phyloP scores from a whole-genome alignment of 2,113 vertebrate species.

The Boleophthalmus pectinirostris region DNA sequence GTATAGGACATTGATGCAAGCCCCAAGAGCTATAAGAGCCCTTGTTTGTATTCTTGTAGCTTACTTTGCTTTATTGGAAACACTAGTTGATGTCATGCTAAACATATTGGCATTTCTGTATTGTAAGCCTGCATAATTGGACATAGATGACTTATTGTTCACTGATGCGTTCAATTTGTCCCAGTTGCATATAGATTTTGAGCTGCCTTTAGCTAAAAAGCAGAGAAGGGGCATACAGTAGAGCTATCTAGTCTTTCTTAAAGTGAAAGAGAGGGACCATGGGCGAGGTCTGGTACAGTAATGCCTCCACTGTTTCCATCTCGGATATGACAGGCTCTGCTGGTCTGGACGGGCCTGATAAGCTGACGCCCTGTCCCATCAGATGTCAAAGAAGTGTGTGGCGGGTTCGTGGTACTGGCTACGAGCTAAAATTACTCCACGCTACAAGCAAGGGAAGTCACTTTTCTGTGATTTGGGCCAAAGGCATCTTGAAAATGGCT shows the following conservation, averaged over 20 bases:
- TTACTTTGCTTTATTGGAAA: neutral
- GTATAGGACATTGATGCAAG: neutral
- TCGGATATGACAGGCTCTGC: constrained; percentile 82
- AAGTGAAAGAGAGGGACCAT: constrained; percentile 60
- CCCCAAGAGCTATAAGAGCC: neutral
- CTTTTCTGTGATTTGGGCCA: constrained; percentile 61
- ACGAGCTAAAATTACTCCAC: constrained; percentile 82
- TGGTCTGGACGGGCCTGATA: constrained; percentile 90
- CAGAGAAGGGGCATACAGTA: constrained; percentile 46
- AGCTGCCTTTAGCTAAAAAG: constrained; percentile 13
- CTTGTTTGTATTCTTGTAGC: neutral
- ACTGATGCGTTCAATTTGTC: constrained; percentile 24
- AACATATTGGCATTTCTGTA: neutral
- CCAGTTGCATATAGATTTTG: constrained; percentile 27
- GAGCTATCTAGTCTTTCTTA: constrained; percentile 42
- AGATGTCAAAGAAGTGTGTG: constrained; percentile 60
- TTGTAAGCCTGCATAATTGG: constrained; percentile 10
- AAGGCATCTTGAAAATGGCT: constrained; percentile 34
- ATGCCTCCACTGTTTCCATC: constrained; percentile 81
- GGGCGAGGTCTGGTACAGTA: constrained; percentile 85
- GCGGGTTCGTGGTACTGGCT: constrained; percentile 70
- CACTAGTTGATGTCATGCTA: neutral
- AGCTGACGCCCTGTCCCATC: constrained; percentile 85
- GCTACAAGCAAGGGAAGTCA: constrained; percentile 56
- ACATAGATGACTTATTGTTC: constrained; percentile 51